Evolutionary conservation across 2,113 vertebrate species (phyloP).

Genomic region (Acrocephalus arundinaceus): DNA sequence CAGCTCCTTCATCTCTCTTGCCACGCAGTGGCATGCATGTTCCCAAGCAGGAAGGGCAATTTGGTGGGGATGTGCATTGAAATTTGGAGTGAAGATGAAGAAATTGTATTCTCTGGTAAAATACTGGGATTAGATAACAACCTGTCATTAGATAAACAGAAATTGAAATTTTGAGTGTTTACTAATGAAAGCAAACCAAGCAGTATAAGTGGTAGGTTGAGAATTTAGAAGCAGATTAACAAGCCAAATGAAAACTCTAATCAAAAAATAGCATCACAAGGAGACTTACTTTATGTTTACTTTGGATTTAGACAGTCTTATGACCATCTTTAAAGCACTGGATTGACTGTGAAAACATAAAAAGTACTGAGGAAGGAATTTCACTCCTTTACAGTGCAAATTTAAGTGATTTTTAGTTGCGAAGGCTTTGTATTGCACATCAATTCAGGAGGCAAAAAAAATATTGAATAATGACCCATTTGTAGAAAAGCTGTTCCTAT

Average conservation of each 20-base stretch:
- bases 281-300: neutral
- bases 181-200: neutral
- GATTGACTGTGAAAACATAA: neutral
- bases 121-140: neutral
- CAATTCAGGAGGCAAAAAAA: neutral
- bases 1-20: neutral
- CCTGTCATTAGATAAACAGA: accelerated
- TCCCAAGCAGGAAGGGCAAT: neutral
- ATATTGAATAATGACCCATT: neutral
- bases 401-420: neutral
- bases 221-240: neutral
- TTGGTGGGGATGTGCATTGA: neutral
- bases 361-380: neutral
- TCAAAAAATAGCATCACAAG: neutral
- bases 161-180: neutral
- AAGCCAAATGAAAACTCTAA: neutral
- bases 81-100: neutral
- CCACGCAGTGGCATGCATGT: neutral
- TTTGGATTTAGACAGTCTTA: neutral
- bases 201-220: neutral
- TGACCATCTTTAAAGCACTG: neutral
- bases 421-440: neutral
- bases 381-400: neutral
- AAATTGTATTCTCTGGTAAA: neutral
- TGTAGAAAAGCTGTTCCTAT: neutral